phyloP scores from a whole-genome alignment of 2,888 invertebrate species.

The Gnatocerus cornutus region DNA sequence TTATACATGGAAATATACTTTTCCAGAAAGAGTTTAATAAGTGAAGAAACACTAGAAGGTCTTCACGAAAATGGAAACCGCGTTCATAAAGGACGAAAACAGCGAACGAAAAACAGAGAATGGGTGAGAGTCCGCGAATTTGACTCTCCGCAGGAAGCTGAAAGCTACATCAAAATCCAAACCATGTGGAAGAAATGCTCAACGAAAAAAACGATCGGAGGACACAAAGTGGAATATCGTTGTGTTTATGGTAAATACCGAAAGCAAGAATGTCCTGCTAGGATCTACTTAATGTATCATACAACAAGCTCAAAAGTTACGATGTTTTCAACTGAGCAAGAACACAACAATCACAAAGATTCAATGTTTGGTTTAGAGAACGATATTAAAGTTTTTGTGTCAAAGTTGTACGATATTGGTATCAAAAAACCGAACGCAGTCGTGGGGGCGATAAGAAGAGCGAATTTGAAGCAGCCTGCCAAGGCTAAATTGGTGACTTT shows the following conservation, averaged over 20 bases:
- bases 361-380: not conserved
- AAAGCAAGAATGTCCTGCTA: not conserved
- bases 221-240: not conserved
- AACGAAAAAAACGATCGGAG: not conserved
- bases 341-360: not conserved
- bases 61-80: too few relatives aligned
- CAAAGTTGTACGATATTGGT: not conserved
- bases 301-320: not conserved
- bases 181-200: not conserved
- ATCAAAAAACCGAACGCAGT: not conserved
- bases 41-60: too few relatives aligned
- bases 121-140: not conserved
- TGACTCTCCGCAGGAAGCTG: not conserved
- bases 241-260: conserved; percentile 1
- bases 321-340: not conserved
- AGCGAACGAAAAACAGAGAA: not conserved
- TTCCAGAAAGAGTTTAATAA: too few relatives aligned
- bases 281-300: not conserved
- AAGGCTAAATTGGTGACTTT: not conserved
- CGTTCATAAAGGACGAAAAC: not conserved
- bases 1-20: too few relatives aligned
- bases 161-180: not conserved
- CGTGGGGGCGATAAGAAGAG: not conserved
- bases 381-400: conserved; percentile 1
- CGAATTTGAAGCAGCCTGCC: not conserved